phyloP scores from a whole-genome alignment of 1,140 invertebrate genomes.

The Leucophenga varia region DNA sequence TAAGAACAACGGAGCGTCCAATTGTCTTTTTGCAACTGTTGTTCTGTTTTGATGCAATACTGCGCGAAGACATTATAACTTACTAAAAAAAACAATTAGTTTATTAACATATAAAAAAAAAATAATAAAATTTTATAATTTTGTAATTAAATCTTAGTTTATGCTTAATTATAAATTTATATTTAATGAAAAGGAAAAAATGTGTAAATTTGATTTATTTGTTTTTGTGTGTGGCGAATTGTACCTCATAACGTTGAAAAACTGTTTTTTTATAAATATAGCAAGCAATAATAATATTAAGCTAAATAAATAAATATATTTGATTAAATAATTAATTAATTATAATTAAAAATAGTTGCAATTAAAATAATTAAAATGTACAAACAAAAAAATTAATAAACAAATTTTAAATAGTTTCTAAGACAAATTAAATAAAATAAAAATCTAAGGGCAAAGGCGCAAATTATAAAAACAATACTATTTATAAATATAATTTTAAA shows the following conservation, averaged over 20 bases:
- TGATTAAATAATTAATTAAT: slow-evolving; percentile 44
- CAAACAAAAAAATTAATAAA: slow-evolving; percentile 24
- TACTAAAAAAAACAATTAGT: slow-evolving; percentile 3
- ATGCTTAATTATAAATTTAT: background rate
- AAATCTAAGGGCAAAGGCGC: slow-evolving; percentile 13
- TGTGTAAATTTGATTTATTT: too few species aligned
- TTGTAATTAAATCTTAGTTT: slow-evolving; percentile 13
- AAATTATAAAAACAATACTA: slow-evolving; percentile 11
- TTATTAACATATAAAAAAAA: slow-evolving; percentile 1
- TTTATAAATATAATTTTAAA: slow-evolving; percentile 18
- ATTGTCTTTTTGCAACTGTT: slow-evolving; percentile 58
- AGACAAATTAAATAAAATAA: slow-evolving; percentile 14
- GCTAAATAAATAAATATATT: slow-evolving; percentile 38
- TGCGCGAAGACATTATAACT: slow-evolving; percentile 25
- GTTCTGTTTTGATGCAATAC: slow-evolving; percentile 55
- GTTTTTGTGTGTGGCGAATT: slow-evolving; percentile 26
- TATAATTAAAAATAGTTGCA: too few species aligned
- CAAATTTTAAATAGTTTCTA: slow-evolving; percentile 1
- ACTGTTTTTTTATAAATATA: too few species aligned
- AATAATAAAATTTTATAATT: slow-evolving; percentile 16
- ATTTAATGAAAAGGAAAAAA: background rate
- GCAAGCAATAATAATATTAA: slow-evolving; percentile 24
- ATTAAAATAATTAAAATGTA: slow-evolving; percentile 30
- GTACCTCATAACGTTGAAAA: slow-evolving; percentile 49
- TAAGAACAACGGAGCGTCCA: slow-evolving; percentile 57